A percentile compares a stretch with the other conserved stretches of the same genome.
These are phyloP conservation scores for Auanema sp. DNA, from an alignment of 2,888 invertebrate genomes.

Conservation along the genomic window DNA sequence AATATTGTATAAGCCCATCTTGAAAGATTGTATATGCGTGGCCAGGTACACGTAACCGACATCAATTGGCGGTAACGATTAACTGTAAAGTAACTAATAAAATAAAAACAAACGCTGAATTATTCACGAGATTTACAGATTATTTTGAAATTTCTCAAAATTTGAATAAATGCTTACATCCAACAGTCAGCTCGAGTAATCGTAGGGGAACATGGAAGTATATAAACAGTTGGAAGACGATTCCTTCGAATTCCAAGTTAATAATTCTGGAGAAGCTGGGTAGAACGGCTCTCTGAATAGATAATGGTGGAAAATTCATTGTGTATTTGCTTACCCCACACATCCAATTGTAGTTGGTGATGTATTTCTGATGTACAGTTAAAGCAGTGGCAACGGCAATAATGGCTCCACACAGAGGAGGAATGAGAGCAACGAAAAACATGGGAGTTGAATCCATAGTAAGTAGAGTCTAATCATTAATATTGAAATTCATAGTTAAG, in stretches of 20 bases:
- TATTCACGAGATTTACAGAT: too few species aligned
- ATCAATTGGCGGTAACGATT: conserved; percentile 52
- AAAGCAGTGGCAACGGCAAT: conserved; percentile 55
- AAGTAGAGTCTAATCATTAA: conserved; percentile 18
- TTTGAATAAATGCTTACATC: conserved; percentile 40
- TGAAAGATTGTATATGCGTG: conserved; percentile 46
- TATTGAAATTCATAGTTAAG: too few species aligned
- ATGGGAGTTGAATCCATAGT: conserved; percentile 33
- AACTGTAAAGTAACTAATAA: conserved; percentile 31
- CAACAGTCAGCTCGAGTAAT: conserved; percentile 53
- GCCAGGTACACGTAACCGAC: conserved; percentile 38
- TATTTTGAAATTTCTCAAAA: not conserved
- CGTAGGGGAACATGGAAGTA: conserved; percentile 58
- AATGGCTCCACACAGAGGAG: conserved; percentile 54
- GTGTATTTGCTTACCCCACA: conserved; percentile 45
- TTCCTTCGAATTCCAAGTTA: conserved; percentile 57
- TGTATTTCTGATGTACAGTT: conserved; percentile 52
- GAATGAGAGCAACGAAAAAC: conserved; percentile 55
- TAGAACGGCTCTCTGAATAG: conserved; percentile 49
- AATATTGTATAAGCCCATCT: conserved; percentile 50
- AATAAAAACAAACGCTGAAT: not conserved
- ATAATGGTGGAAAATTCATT: not conserved
- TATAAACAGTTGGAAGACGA: conserved; percentile 58
- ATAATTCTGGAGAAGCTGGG: conserved; percentile 61
- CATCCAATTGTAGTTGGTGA: conserved; percentile 57